Base-by-base conservation (phyloP, 2,113 vertebrate species). In the Tenrec ecaudatus region DNA sequence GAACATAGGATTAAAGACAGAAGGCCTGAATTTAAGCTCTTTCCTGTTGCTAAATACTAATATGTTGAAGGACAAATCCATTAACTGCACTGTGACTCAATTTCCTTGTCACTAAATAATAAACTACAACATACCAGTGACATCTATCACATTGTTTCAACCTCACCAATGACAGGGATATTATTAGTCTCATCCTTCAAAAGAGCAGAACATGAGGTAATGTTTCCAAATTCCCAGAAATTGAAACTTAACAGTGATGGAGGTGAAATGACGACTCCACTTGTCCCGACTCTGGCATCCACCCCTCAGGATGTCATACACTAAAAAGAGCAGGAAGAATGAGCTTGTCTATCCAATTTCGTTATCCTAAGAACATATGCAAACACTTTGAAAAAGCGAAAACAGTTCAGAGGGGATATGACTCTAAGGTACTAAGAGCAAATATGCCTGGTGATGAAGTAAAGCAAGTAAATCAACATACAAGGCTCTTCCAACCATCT, bases 41-140 rank as follows among this genome's bases (percentile, higher is more conserved):
- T 62, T 15, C 38, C 36, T 73, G 23, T 43, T 25, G 79, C 5
- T 77, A n/a, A 76, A 23, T 66, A 17, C 82, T 53, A 38, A 53
- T 16, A 66, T 29, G 22, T 88, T n/a, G 31, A 88, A 36, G 57
- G 20, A 29, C 14, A 79, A 93, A 83, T 73, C 23, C 31, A 31
- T n/a, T 23, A 88, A 76, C 68, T 57, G 73, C n/a, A 80, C 57
- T 78, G 27, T 6, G 79, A 29, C 22, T 83, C 57, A 60, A 62
- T 79, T 92, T 88, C 14, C 27, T 94, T 71, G 64, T 57, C 66
- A 86, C 33, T 96, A 75, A 92, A 82, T 36, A 38, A 86, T 57
- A 64, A 92, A 75, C 40, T 40, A 31, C 57, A 79, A 19, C 19
- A 8, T 71, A 7, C 22, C 25, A 15, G 19, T 73, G 33, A 88